phyloP scores from a whole-genome alignment of 2,797 vertebrate species.

The Philypnodon macrostomus region DNA sequence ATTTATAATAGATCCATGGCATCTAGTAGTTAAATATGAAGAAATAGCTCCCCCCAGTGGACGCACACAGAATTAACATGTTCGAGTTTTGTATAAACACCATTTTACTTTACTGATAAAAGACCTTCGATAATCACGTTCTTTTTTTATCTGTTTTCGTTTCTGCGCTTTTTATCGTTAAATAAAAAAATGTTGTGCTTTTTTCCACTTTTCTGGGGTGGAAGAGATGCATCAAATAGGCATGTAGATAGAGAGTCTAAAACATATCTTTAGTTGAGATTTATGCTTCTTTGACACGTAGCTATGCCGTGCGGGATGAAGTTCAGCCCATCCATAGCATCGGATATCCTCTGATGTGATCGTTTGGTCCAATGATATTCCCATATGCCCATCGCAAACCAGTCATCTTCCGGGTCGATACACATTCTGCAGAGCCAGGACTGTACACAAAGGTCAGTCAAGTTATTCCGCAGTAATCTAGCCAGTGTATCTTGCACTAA shows the following conservation, averaged over 20 bases:
- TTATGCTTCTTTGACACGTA: not conserved
- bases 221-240: too few relatives aligned
- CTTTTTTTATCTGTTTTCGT: not conserved
- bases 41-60: slow-evolving; percentile 36
- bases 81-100: too few relatives aligned
- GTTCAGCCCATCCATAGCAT: not conserved
- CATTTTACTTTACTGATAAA: too few relatives aligned
- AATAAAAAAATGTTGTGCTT: too few relatives aligned
- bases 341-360: slow-evolving; percentile 17
- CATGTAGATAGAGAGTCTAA: too few relatives aligned
- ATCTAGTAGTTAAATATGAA: not conserved
- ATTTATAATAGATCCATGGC: too few relatives aligned
- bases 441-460: slow-evolving; percentile 66
- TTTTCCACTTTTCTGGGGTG: too few relatives aligned
- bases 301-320: not conserved
- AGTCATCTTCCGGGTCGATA: slow-evolving; percentile 61
- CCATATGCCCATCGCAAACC: not conserved
- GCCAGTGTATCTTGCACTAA: slow-evolving; percentile 11
- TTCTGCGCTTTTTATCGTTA: too few relatives aligned
- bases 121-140: slow-evolving; percentile 3
- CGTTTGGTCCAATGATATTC: slow-evolving; percentile 32
- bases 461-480: slow-evolving; percentile 10
- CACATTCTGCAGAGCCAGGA: slow-evolving; percentile 49
- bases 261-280: not conserved
- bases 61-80: not conserved